Base-by-base conservation (phyloP, 1,140 invertebrate species). In the Argopecten irradians region DNA sequence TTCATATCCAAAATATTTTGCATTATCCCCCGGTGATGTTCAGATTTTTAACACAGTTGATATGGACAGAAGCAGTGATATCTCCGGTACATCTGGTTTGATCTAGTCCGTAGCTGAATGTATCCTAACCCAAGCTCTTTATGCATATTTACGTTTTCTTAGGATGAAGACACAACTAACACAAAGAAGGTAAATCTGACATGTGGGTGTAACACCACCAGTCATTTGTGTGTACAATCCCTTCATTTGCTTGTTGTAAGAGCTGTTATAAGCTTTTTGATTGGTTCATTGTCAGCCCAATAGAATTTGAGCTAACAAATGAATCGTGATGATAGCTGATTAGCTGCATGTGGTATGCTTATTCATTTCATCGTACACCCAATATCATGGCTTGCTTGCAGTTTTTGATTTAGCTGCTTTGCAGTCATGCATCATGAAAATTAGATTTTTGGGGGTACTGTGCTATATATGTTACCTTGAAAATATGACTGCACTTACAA, bases 111-210 rank as follows among this genome's bases (percentile, higher is more conserved):
- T 71, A 71, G 55, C n/a, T 71, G 55, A 71, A 71, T 71, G 55
- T 71, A 71, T 71, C 55, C 55, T 71, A 71, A 71, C 55, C 55
- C 55, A 71, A n/a, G n/a, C n/a, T 71, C 55, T 71, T 71, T 71
- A 71, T 28, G 55, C 55, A n/a, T 71, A 39, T 8, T 71, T 71
- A 16, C 55, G 55, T 71, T 71, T 89, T 91, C 88, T 41, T 91
- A 92, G 92, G 92, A 93, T 90, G 91, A 93, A 91, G 92, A 92
- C 39, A 71, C 88, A 36, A 85, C 88, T 34, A 92, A 89, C 46
- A 87, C 90, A 14, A 93, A 92, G 86, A 93, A 93, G 92, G 93
- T 93, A 88, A 91, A 91, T 55, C 55, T 71, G 55, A n/a, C 22
- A 71, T 71, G 55, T 2, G n/a, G 22, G 5, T 11, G 22, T 71